A percentile compares a stretch with the other conserved stretches of the same genome.
Evolutionary conservation across 2,888 invertebrate species (phyloP).

Genomic region (Pristionchus maxplancki): DNA sequence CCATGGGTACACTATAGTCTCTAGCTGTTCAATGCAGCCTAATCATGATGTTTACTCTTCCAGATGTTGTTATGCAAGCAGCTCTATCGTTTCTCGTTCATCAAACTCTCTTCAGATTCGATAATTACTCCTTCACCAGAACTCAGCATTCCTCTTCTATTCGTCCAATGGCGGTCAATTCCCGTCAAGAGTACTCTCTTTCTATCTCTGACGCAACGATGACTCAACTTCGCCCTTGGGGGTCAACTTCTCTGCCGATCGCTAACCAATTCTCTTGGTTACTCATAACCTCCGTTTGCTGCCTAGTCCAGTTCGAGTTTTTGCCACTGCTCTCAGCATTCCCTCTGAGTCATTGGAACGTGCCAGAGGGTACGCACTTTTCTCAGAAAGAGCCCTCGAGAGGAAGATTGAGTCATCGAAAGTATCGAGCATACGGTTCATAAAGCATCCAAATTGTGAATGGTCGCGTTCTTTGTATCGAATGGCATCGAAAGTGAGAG

Average conservation of each 20-base stretch:
- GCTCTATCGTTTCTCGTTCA: neutral
- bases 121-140: neutral
- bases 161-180: neutral
- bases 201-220: neutral
- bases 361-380: neutral
- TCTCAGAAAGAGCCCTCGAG: constrained; percentile 14
- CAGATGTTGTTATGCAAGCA: neutral
- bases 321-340: neutral
- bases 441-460: neutral
- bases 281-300: constrained; percentile 16
- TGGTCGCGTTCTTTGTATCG: neutral
- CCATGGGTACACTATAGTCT: neutral
- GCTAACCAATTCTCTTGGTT: neutral
- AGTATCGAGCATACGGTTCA: neutral
- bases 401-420: neutral
- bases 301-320: constrained; percentile 36
- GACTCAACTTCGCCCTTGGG: constrained; percentile 33
- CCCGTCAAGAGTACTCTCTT: constrained; percentile 1
- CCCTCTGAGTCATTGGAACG: neutral
- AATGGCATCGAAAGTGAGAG: constrained; percentile 38
- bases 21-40: neutral
- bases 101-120: neutral
- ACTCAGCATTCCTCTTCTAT: neutral
- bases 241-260: neutral
- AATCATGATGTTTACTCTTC: neutral